Conservation (phyloP, 2,113 vertebrate species). For the Limnothrissa miodon region DNA sequence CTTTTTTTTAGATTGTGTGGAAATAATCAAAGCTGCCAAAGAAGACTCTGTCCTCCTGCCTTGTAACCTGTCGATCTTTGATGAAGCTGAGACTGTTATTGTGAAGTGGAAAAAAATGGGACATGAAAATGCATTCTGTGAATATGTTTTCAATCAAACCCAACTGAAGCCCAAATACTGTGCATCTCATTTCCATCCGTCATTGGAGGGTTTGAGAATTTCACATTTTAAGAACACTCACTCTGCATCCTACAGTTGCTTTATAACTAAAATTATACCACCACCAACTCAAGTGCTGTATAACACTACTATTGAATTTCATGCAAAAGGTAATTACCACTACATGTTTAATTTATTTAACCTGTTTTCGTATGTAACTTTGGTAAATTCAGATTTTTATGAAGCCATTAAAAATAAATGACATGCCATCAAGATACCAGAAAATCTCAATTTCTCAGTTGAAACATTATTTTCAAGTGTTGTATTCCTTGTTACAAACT, state of each 20-base stretch:
- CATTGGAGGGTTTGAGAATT: constrained; percentile 19
- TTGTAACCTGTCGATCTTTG: not conserved
- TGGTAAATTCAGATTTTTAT: no score
- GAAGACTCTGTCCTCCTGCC: constrained; percentile 25
- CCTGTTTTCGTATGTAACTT: no score
- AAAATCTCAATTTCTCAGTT: not conserved
- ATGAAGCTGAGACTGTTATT: not conserved
- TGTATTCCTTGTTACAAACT: not conserved
- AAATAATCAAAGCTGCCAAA: not conserved
- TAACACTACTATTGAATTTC: constrained; percentile 19
- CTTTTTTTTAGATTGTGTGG: not conserved
- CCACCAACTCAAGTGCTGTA: constrained; percentile 12
- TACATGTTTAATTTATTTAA: no score
- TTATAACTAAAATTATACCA: not conserved
- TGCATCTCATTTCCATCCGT: accelerated
- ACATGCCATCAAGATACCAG: not conserved
- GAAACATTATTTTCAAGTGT: not conserved
- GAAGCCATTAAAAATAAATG: not conserved
- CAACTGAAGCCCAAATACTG: not conserved
- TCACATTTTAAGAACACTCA: constrained; percentile 20
- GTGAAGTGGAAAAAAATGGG: constrained; percentile 35
- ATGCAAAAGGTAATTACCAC: constrained; percentile 27
- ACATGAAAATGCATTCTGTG: not conserved
- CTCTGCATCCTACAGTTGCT: constrained; percentile 46
- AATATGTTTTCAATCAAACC: not conserved